Conservation (phyloP, 2,113 vertebrate genomes). For the Hystrix cristata region DNA sequence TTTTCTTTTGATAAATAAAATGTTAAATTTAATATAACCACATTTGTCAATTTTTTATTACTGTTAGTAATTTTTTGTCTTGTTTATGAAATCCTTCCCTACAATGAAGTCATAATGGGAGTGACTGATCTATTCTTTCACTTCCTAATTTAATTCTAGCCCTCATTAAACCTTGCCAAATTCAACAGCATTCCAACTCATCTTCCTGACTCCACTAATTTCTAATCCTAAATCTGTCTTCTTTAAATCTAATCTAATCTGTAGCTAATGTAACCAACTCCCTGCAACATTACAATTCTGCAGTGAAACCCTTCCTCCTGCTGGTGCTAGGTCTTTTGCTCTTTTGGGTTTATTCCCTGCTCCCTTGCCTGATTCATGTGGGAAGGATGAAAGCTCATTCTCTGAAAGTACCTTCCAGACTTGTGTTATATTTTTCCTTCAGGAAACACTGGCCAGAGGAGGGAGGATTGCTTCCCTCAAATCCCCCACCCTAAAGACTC, state of each 20-base stretch:
- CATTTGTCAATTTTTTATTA: constrained; percentile 26
- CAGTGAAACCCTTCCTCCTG: background rate
- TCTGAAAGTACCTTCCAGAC: background rate
- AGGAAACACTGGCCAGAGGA: background rate
- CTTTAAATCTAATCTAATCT: background rate
- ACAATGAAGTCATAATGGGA: background rate
- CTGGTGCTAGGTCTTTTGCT: background rate
- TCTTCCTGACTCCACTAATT: background rate
- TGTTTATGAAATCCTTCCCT: background rate
- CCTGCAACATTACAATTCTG: background rate
- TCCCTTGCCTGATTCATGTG: background rate
- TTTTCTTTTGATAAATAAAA: constrained; percentile 28
- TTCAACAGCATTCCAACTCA: background rate
- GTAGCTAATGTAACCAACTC: background rate
- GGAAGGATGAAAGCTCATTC: background rate
- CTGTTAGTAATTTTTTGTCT: constrained; percentile 3
- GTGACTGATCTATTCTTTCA: background rate
- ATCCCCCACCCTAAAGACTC: background rate
- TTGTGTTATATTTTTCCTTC: background rate
- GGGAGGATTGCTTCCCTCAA: background rate
- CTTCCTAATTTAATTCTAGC: constrained; percentile 24
- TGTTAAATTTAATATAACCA: constrained; percentile 27
- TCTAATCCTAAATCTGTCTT: background rate
- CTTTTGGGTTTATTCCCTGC: background rate
- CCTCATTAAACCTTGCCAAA: constrained; percentile 18